Percentiles rank a stretch among this genome's conserved stretches.
Conservation (phyloP, 2,888 invertebrate species). For the Cheilosia pagana region DNA sequence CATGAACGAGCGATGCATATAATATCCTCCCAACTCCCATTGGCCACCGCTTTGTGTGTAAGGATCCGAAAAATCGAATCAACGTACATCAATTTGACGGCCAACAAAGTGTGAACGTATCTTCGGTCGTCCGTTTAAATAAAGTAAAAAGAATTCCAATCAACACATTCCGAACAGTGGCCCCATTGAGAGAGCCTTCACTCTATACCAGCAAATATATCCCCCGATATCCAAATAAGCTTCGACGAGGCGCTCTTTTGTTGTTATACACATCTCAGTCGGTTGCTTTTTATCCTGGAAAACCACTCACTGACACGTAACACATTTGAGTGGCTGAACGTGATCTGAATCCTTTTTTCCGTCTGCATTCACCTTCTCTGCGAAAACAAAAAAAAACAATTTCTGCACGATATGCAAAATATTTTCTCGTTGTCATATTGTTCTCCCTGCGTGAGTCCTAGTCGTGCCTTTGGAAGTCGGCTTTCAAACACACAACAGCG, state of each 20-base stretch:
- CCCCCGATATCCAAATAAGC: conserved; percentile 50
- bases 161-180: conserved; percentile 63
- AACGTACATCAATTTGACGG: conserved; percentile 56
- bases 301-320: conserved; percentile 75
- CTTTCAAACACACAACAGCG: conserved; percentile 6
- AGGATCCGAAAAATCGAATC: conserved; percentile 58
- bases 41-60: conserved; percentile 37
- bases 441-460: conserved; percentile 16
- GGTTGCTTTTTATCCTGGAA: conserved; percentile 63
- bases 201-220: conserved; percentile 9
- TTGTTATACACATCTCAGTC: conserved; percentile 37
- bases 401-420: conserved; percentile 69
- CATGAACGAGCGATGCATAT: background rate
- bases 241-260: conserved; percentile 20
- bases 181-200: conserved; percentile 14
- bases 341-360: conserved; percentile 68
- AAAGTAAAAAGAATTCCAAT: conserved; percentile 59
- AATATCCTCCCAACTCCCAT: conserved; percentile 28
- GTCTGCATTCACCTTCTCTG: conserved; percentile 34
- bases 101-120: conserved; percentile 54
- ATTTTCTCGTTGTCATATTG: conserved; percentile 46
- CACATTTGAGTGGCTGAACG: conserved; percentile 75
- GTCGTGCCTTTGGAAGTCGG: conserved; percentile 28
- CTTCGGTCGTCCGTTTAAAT: conserved; percentile 28
- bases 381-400: conserved; percentile 31